Conservation (phyloP, 2,113 vertebrate species). For the Chaetorhynchus papuensis region DNA sequence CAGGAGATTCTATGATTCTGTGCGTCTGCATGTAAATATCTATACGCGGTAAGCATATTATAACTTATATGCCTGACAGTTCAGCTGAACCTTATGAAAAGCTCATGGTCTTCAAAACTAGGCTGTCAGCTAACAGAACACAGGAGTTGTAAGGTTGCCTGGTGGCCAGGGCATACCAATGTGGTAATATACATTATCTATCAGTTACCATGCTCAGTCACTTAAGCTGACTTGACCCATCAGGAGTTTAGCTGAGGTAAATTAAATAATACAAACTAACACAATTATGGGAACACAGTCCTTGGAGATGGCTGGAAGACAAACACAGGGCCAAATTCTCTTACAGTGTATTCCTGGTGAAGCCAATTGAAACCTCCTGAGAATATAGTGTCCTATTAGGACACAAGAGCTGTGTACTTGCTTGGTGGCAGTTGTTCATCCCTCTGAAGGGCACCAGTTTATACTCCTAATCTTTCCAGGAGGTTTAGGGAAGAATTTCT, state of each 20-base stretch:
- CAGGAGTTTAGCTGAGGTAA: neutral
- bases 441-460: neutral
- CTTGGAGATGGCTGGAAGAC: neutral
- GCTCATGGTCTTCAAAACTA: neutral
- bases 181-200: neutral
- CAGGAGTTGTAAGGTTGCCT: neutral
- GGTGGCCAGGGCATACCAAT: neutral
- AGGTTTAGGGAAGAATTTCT: neutral
- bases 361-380: neutral
- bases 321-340: neutral
- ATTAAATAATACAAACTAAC: neutral
- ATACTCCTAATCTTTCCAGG: neutral
- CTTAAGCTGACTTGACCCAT: neutral
- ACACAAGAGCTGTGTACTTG: neutral
- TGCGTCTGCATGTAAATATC: neutral
- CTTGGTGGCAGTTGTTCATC: neutral
- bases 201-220: neutral
- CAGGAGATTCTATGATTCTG: neutral
- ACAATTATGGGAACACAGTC: neutral
- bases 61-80: neutral
- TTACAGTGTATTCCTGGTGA: neutral
- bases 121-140: neutral
- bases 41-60: neutral
- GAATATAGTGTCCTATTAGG: neutral
- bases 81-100: neutral